Evolutionary conservation across 2,888 invertebrate species (phyloP).

Genomic region (Drosophila cyrtoloma): DNA sequence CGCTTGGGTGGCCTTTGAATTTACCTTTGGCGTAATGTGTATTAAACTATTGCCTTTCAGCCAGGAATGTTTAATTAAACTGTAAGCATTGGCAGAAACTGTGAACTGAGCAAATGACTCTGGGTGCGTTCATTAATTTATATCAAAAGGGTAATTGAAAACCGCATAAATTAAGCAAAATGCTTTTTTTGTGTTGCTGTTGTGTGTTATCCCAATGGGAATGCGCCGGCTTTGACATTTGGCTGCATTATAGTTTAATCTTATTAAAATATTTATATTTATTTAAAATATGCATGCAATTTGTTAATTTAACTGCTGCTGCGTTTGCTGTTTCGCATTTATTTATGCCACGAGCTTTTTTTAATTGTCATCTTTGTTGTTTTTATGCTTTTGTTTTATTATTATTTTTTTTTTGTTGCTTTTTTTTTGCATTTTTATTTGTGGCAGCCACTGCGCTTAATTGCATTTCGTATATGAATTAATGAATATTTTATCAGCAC

Average conservation of each 20-base stretch:
- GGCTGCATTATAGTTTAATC: conserved; percentile 81
- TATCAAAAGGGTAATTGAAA: conserved; percentile 80
- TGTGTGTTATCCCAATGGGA: conserved; percentile 64
- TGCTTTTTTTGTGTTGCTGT: conserved; percentile 33
- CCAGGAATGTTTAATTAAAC: conserved; percentile 62
- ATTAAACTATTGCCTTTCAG: conserved; percentile 1
- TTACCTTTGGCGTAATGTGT: background rate
- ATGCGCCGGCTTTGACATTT: conserved; percentile 74
- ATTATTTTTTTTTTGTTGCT: conserved; percentile 31
- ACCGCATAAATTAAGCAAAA: conserved; percentile 77
- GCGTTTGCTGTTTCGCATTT: conserved; percentile 74
- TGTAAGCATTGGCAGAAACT: conserved; percentile 39
- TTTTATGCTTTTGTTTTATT: conserved; percentile 10
- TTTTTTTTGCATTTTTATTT: conserved; percentile 54
- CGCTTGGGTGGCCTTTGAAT: conserved; percentile 1
- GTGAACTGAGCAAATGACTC: conserved; percentile 9
- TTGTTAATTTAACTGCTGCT: conserved; percentile 82
- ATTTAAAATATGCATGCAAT: conserved; percentile 82
- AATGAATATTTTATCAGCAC: conserved; percentile 80
- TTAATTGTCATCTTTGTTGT: conserved; percentile 52
- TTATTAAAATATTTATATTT: conserved; percentile 81
- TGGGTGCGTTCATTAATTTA: conserved; percentile 71
- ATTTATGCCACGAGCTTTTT: conserved; percentile 62
- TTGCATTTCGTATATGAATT: conserved; percentile 82
- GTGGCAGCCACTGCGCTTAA: conserved; percentile 78